Base-by-base conservation (phyloP, 2,888 invertebrate species). In the Lacanobia wlatinum region DNA sequence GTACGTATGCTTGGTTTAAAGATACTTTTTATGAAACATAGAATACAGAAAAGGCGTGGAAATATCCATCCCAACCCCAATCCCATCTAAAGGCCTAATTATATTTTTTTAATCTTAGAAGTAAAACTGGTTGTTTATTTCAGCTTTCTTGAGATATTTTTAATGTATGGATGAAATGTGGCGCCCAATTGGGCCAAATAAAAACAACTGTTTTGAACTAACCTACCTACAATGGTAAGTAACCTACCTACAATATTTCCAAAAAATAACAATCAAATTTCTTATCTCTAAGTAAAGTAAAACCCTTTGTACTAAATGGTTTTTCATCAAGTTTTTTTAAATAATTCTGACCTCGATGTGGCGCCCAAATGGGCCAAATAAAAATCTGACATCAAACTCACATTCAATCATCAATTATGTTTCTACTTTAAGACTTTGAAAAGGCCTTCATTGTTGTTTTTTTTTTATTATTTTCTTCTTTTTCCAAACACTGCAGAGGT, bases 1-100 rank as follows among this genome's bases (percentile, higher is more conserved):
- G 10, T 68, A 68, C 8, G 50, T 71, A 21, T 14, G 28, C 28
- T 53, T 46, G 8, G 21, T 66, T 55, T 66, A 23, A 53, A 55
- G 0, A 38, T 46, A 46, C 4, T 14, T 73, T 8, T 34, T 14
- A 53, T 18, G 18, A 55, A 34, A 34, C 34, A 34, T 28, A 8
- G 14, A 34, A 8, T 50, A 21, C 16, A 10, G 21, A 52, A 63
- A 21, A 21, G 38, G 52, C 5, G 16, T 46, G 23, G 52, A 63
- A 38, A 52, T 52, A 38, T n/a, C 10, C 7, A 2, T 21, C 12
- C 3, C 21, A 9, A 9, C 2, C 10, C 3, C n/a, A 16, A 38
- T 21, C 16, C 28, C 5, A 48, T 48, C 1, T 18, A 18, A 18
- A 48, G 18, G 18, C 48, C 48, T 23, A 61, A 46, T 1, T 21